Percentiles rank a stretch among this genome's conserved stretches.
These are phyloP conservation scores for Iguana delicatissima DNA, from an alignment of 2,797 vertebrate species.

Conservation along the genomic window DNA sequence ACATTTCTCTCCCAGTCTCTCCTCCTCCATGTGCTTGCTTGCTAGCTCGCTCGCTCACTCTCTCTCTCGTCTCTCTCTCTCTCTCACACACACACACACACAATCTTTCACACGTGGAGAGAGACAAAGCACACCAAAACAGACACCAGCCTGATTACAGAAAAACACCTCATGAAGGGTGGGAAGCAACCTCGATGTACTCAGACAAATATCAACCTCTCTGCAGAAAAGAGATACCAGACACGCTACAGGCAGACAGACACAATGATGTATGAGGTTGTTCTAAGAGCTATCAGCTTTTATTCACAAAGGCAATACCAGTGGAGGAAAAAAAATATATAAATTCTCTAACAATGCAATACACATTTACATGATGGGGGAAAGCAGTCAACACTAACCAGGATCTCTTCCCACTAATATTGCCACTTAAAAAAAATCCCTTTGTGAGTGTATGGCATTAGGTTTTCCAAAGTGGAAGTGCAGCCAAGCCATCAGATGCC, in stretches of 20 bases:
- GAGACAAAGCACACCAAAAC: background rate
- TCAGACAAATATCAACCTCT: background rate
- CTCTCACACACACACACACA: background rate
- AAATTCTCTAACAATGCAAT: background rate
- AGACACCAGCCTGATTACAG: background rate
- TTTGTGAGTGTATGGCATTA: background rate
- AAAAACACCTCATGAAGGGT: background rate
- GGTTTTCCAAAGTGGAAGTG: background rate
- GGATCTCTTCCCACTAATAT: background rate
- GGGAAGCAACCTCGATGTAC: background rate
- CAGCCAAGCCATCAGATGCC: background rate
- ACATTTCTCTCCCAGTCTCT: background rate
- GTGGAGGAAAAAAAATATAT: background rate
- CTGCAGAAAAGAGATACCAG: background rate
- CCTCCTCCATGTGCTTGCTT: no score
- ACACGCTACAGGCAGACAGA: background rate
- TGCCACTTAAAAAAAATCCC: background rate
- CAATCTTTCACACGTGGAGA: background rate
- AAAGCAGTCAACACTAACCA: background rate
- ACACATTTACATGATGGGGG: background rate
- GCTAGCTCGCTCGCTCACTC: background rate
- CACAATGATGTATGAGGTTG: background rate
- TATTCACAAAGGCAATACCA: background rate
- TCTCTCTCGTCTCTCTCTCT: background rate
- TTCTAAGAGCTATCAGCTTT: background rate